A percentile compares a stretch with the other conserved stretches of the same genome.
Evolutionary conservation across 1,140 invertebrate genomes (phyloP).

Genomic region (Hylaeus volcanicus): DNA sequence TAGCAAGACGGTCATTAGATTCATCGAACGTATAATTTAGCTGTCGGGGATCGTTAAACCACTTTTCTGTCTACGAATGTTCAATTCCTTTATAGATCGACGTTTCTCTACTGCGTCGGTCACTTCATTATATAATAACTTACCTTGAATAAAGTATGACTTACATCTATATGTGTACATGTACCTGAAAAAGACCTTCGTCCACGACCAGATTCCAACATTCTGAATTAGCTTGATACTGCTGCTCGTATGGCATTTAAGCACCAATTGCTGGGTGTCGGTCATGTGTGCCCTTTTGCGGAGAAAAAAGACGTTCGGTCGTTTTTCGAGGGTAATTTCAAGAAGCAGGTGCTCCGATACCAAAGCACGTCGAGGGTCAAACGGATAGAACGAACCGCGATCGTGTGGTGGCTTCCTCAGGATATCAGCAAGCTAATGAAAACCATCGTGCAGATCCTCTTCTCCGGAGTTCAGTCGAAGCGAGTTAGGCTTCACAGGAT

Average conservation of each 20-base stretch:
- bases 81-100: not conserved
- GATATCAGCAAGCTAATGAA: not conserved
- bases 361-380: too few species aligned
- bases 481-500: too few species aligned
- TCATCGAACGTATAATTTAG: not conserved
- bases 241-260: constrained; percentile 64
- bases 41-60: not conserved
- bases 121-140: constrained; percentile 33
- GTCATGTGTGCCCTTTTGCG: constrained; percentile 67
- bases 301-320: too few species aligned
- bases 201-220: constrained; percentile 76
- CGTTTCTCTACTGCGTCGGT: constrained; percentile 9
- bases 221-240: constrained; percentile 66
- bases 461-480: constrained; percentile 1
- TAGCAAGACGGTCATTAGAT: not conserved
- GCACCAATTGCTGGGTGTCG: constrained; percentile 71
- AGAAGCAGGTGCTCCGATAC: too few species aligned
- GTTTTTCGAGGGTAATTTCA: too few species aligned
- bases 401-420: not conserved
- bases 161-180: constrained; percentile 2
- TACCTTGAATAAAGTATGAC: constrained; percentile 23
- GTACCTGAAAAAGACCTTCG: constrained; percentile 77
- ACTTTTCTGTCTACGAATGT: not conserved
- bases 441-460: constrained; percentile 51
- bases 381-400: too few species aligned